Base-by-base conservation (phyloP, 2,888 invertebrate genomes). In the Netelia fuscicornis region DNA sequence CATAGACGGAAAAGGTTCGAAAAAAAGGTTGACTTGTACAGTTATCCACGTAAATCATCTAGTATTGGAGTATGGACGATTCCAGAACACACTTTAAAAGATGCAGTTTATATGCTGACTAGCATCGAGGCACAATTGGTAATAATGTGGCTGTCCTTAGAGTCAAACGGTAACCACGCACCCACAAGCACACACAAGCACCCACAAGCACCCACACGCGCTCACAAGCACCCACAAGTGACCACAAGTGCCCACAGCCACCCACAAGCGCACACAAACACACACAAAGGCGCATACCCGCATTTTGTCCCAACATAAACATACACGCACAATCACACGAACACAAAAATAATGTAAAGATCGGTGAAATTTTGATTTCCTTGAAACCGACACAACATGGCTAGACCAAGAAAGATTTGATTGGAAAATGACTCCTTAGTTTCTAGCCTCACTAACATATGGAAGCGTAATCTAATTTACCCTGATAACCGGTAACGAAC, bases 71-170 rank as follows among this genome's bases (percentile, higher is more conserved):
- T 17, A 56, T 56, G 56, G 56, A 56, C n/a, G 17, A 56, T 56
- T 56, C 56, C 56, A n/a, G 56, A 56, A 1, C 56, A 56, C n/a
- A 20, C 13, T n/a, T 11, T 56, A 56, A 56, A 56, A n/a, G n/a
- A 56, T 56, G 56, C 56, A n/a, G 56, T 56, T 56, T 56, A 56
- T 56, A 56, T 20, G n/a, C n/a, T 56, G 56, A 56, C 56, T 56
- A 56, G 20, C 56, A 56, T 56, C 56, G 56, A 56, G 56, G n/a
- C n/a, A 56, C 20, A 56, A 56, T 56, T 56, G 56, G 20, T 56
- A 56, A n/a, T 6, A 56, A n/a, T 56, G 13, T 20, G 56, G 17
- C 5, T 56, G 56, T 56, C 56, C 13, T 56, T 56, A 56, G 56
- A 56, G 56, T 17, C 56, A 56, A 56, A 56, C 5, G 56, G 56